These are phyloP conservation scores for Enteromius afrohamiltoni DNA, from an alignment of 2,797 vertebrate genomes.

Conservation along the genomic window DNA sequence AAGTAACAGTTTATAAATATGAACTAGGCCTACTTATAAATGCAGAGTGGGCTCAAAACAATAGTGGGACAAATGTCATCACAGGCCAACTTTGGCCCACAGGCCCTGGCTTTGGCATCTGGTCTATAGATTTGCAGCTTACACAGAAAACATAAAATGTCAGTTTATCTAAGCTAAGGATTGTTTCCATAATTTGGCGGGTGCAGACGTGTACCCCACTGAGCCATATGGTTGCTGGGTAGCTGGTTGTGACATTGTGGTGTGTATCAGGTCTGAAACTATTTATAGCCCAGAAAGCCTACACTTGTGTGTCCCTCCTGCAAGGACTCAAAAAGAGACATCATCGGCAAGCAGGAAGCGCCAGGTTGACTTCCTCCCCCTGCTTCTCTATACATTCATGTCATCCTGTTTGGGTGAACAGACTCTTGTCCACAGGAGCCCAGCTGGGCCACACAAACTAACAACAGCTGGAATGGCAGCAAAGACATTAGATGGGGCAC, in stretches of 20 bases:
- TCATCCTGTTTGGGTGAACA: conserved; percentile 56
- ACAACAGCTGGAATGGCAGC: conserved; percentile 53
- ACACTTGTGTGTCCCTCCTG: conserved; percentile 43
- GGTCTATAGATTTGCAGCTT: background rate
- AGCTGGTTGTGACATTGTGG: conserved; percentile 20
- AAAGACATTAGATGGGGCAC: conserved; percentile 37
- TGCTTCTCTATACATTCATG: conserved; percentile 27
- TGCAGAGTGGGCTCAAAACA: background rate
- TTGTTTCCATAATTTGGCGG: background rate
- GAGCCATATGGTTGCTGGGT: conserved; percentile 5
- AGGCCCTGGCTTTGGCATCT: background rate
- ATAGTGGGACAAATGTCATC: background rate
- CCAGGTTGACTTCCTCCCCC: conserved; percentile 54
- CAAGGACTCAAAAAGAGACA: conserved; percentile 34
- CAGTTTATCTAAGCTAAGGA: background rate
- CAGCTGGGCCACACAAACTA: conserved; percentile 59
- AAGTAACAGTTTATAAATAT: background rate
- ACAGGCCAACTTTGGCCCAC: background rate
- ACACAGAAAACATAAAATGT: conserved; percentile 3
- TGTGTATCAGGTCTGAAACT: conserved; percentile 29
- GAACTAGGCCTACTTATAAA: background rate
- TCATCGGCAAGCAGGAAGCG: conserved; percentile 51
- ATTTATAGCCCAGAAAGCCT: conserved; percentile 58
- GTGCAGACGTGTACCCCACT: background rate
- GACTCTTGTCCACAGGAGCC: conserved; percentile 52